A percentile compares a stretch with the other conserved stretches of the same genome.
Conservation (phyloP, 2,888 invertebrate genomes). For the Zootermopsis nevadensis region DNA sequence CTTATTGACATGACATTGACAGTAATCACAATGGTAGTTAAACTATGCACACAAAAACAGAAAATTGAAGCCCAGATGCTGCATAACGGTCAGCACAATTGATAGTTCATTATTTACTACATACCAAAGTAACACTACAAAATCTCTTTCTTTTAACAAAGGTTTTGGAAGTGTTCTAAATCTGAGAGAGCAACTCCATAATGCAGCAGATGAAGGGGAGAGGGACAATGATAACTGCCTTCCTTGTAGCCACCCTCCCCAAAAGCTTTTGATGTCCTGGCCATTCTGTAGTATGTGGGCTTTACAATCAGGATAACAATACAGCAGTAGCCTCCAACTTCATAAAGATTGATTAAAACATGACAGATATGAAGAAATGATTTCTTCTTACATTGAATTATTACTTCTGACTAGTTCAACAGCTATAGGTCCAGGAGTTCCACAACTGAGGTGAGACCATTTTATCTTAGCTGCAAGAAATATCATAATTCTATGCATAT, state of each 20-base stretch:
- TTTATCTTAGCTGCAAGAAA: neutral
- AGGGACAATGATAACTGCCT: too few relatives aligned
- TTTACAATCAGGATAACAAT: constrained; percentile 17
- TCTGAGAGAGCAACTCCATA: too few relatives aligned
- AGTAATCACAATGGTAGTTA: neutral
- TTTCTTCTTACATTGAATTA: constrained; percentile 25
- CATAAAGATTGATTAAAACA: constrained; percentile 1
- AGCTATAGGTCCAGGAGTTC: constrained; percentile 4
- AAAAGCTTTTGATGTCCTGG: neutral
- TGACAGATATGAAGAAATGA: constrained; percentile 19
- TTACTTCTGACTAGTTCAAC: constrained; percentile 12
- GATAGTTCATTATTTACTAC: neutral
- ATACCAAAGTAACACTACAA: neutral
- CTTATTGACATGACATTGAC: neutral
- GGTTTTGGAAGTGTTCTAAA: too few relatives aligned
- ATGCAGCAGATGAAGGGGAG: too few relatives aligned
- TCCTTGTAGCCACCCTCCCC: too few relatives aligned
- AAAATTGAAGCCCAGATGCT: neutral
- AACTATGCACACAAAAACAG: constrained; percentile 26
- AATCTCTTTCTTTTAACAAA: too few relatives aligned
- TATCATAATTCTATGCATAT: too few relatives aligned
- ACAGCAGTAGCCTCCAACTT: neutral
- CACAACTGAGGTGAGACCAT: neutral
- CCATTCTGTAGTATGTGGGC: neutral
- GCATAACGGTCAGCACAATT: neutral